Base-by-base conservation (phyloP, 2,888 invertebrate genomes). In the Philopedon plagiatum region DNA sequence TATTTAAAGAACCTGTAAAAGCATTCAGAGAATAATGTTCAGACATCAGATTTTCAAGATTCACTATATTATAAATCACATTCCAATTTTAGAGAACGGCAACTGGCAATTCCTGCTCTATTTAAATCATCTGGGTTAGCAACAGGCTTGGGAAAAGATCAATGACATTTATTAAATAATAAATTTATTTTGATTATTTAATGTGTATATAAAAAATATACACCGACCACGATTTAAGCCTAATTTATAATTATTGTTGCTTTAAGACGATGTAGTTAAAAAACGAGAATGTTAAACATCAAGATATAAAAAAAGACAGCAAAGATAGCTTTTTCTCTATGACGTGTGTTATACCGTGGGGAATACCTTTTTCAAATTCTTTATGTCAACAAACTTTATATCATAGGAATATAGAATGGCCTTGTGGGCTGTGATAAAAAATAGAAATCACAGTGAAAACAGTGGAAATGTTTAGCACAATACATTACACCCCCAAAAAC, bases 111-210 rank as follows among this genome's bases (percentile, higher is more conserved):
- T 41, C 41, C 41, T 41, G 19, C 9, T 46, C 46, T 21, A 21
- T 21, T 46, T 39, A 11, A 46, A 46, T 9, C 13, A 21, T 21
- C n/a, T 46, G n/a, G n/a, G 18, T 9, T 2, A n/a, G 44, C 44
- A 44, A 19, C 19, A 19, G 11, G 19, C 46, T 21, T 19, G 18
- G n/a, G 21, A 46, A 46, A 21, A 46, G 46, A 46, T 46, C 46
- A 46, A 21, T 46, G 46, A 46, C 46, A 46, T 46, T 11, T 23
- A 23, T 46, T 46, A 46, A 46, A 46, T 46, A 46, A 23, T n/a
- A 46, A 44, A 46, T 46, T 46, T 46, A 46, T 23, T 23, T 46
- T 21, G 46, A 46, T 46, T 23, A 46, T 23, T 46, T 23, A 46
- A 23, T n/a, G 46, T 18, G n/a, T 23, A 21, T n/a, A n/a, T 23